Conservation (phyloP, 2,888 invertebrate genomes). For the Allolobophora icterica region DNA sequence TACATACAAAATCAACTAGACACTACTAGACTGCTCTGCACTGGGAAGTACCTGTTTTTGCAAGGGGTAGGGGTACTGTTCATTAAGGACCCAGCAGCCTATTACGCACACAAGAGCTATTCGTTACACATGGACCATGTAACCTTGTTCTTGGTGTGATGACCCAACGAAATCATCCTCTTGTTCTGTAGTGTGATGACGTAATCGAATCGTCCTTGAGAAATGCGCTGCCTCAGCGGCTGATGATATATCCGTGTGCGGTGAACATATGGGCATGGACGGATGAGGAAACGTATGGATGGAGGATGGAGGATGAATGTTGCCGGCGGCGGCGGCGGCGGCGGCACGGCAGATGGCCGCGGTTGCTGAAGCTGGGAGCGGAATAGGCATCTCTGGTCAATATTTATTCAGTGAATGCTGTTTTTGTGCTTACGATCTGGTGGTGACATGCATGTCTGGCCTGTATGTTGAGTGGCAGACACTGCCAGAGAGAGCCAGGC, state of each 20-base stretch:
- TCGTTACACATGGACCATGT: not conserved
- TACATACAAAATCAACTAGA: too few relatives aligned
- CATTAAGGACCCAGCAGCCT: too few relatives aligned
- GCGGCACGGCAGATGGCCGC: not conserved
- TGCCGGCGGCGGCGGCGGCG: not conserved
- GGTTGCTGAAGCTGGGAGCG: not conserved
- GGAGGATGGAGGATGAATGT: not conserved
- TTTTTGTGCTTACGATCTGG: not conserved
- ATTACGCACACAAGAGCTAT: not conserved
- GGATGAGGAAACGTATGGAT: not conserved
- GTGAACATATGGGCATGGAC: not conserved
- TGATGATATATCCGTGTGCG: not conserved
- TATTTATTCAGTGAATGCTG: slow-evolving; percentile 4
- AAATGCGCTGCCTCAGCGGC: not conserved
- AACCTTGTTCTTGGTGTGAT: not conserved
- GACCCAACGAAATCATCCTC: too few relatives aligned
- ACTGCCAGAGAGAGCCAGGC: not conserved
- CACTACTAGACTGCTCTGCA: too few relatives aligned
- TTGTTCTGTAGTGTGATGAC: not conserved
- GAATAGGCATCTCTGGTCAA: slow-evolving; percentile 6
- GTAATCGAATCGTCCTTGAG: not conserved
- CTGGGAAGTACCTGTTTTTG: too few relatives aligned
- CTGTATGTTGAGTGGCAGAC: not conserved
- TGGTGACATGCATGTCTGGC: not conserved
- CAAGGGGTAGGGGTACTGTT: too few relatives aligned